Conservation (phyloP, 2,113 vertebrate species). For the Tympanuchus pallidicinctus region DNA sequence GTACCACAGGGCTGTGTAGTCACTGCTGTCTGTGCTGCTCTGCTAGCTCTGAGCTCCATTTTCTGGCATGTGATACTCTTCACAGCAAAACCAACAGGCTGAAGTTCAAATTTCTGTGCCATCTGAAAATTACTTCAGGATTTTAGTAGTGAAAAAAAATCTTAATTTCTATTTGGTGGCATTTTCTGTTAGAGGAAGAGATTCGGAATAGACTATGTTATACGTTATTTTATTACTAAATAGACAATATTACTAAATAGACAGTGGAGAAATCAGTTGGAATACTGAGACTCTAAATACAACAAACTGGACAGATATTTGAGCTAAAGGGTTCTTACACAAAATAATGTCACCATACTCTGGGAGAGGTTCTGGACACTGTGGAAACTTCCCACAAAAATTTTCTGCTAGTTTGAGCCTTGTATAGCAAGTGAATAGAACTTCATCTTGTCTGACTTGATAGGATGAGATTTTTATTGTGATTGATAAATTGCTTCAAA, state of each 20-base stretch:
- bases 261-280: not conserved
- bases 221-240: not conserved
- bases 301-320: not conserved
- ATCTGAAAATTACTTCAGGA: not conserved
- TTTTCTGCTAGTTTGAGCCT: not conserved
- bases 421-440: not conserved
- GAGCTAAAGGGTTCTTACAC: not conserved
- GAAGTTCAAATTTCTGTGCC: fast-evolving
- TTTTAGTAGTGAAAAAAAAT: not conserved
- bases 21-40: not conserved
- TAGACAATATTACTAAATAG: not conserved
- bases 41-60: not conserved
- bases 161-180: not conserved
- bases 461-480: conserved; percentile 11
- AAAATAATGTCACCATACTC: not conserved
- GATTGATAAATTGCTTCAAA: not conserved
- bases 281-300: not conserved
- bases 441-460: not conserved
- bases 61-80: not conserved
- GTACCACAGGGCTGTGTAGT: not conserved
- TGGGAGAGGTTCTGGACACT: not conserved
- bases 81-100: fast-evolving
- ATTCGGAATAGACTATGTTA: not conserved
- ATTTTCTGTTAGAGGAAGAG: not conserved
- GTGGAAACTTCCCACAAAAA: not conserved